Percentiles rank a stretch among this genome's conserved stretches.
phyloP scores from a whole-genome alignment of 2,113 vertebrate species.

The Anoplopoma fimbria region DNA sequence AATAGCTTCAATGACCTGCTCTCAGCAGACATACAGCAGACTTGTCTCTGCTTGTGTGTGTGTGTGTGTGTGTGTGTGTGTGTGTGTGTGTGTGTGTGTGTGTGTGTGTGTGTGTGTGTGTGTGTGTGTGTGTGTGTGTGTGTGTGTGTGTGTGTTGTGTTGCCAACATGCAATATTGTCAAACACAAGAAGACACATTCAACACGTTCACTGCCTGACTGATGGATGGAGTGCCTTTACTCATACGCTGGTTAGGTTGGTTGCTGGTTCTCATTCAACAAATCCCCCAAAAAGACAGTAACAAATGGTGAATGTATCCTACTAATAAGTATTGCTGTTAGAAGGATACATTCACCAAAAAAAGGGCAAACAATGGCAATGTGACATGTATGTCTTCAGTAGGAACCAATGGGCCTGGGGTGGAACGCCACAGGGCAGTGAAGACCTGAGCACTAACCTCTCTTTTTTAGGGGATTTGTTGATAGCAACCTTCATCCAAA shows the following conservation, averaged over 20 bases:
- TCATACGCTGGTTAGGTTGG: slow-evolving; percentile 12
- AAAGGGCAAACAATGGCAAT: not conserved
- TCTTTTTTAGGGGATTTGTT: not conserved
- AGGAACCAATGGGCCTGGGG: not conserved
- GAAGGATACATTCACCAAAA: no score
- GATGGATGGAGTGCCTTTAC: slow-evolving; percentile 28
- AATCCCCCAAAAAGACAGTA: not conserved
- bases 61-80: slow-evolving; percentile 65
- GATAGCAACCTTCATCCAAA: slow-evolving; percentile 4
- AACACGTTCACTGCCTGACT: slow-evolving; percentile 57
- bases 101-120: slow-evolving; percentile 63
- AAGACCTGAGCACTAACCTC: not conserved
- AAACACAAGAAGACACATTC: slow-evolving; percentile 67
- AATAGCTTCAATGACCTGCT: slow-evolving; percentile 74
- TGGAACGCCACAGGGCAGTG: not conserved
- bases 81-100: slow-evolving; percentile 65
- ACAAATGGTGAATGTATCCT: not conserved
- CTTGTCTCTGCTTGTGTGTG: slow-evolving; percentile 70
- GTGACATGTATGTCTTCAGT: not conserved
- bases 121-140: slow-evolving; percentile 64
- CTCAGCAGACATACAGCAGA: slow-evolving; percentile 54
- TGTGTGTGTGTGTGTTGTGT: no score
- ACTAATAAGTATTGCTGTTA: not conserved
- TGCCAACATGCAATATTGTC: slow-evolving; percentile 55
- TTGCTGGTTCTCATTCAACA: no score